Evolutionary conservation across 2,797 vertebrate species (phyloP).

Genomic region (Leuciscus waleckii): DNA sequence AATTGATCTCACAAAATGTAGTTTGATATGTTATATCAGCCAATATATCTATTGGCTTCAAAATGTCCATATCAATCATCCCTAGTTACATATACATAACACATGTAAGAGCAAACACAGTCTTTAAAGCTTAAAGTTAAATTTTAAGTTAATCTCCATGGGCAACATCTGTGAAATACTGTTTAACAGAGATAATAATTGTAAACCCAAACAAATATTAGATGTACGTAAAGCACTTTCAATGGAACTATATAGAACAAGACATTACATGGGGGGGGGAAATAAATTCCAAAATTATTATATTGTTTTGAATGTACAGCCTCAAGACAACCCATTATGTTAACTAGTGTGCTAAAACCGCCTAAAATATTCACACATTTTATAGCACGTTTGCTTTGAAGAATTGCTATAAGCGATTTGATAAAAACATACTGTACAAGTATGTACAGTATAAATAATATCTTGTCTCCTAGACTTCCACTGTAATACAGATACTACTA

Average conservation of each 20-base stretch:
- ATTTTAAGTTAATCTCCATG: background rate
- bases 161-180: background rate
- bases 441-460: too few species aligned
- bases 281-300: background rate
- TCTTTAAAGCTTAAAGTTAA: constrained; percentile 10
- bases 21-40: background rate
- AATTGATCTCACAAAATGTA: background rate
- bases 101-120: background rate
- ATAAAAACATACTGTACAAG: background rate
- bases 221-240: background rate
- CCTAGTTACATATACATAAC: background rate
- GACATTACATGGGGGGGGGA: background rate
- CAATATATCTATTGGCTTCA: background rate
- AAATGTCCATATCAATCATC: background rate
- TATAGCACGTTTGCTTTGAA: background rate
- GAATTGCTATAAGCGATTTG: too few species aligned
- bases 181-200: background rate
- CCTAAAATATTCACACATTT: too few species aligned
- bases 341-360: background rate
- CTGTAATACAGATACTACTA: background rate
- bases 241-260: background rate
- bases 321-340: background rate
- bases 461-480: background rate
- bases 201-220: background rate
- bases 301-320: background rate